Evolutionary conservation across 2,113 vertebrate genomes (phyloP).

Genomic region (Periophthalmodon schlosseri): DNA sequence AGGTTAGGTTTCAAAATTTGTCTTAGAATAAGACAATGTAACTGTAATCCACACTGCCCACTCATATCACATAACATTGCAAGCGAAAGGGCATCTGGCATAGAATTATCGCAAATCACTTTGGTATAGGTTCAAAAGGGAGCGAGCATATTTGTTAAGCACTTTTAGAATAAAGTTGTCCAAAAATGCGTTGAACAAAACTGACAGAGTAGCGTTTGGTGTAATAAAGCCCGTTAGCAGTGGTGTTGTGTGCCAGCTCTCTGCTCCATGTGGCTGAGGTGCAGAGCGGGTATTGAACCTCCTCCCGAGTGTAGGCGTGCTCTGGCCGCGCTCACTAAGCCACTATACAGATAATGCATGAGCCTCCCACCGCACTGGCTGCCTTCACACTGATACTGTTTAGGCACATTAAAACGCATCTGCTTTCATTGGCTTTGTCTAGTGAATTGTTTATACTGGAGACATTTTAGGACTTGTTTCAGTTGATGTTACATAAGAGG

Average conservation of each 20-base stretch:
- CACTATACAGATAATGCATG: slow-evolving; percentile 1
- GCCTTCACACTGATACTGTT: slow-evolving; percentile 43
- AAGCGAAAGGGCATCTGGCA: background rate
- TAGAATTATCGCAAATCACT: background rate
- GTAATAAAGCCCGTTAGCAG: slow-evolving; percentile 66
- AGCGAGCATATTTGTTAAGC: background rate
- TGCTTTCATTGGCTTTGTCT: slow-evolving; percentile 37
- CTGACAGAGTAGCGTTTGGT: background rate
- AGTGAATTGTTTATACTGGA: slow-evolving; percentile 27
- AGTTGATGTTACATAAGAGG: background rate
- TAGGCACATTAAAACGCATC: slow-evolving; percentile 32
- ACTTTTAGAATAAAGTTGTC: background rate
- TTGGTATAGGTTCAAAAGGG: background rate
- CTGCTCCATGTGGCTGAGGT: slow-evolving; percentile 59
- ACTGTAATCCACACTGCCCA: too few relatives aligned
- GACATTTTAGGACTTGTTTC: background rate
- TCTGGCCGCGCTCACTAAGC: slow-evolving; percentile 1
- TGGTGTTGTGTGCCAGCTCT: slow-evolving; percentile 67
- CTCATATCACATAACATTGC: background rate
- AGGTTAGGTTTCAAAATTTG: too few relatives aligned
- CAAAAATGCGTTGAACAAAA: background rate
- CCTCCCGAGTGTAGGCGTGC: slow-evolving; percentile 15
- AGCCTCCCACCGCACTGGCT: slow-evolving; percentile 35
- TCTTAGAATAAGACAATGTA: too few relatives aligned
- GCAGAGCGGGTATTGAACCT: slow-evolving; percentile 7